phyloP scores from a whole-genome alignment of 2,888 invertebrate genomes.

The Ceraclea dissimilis region DNA sequence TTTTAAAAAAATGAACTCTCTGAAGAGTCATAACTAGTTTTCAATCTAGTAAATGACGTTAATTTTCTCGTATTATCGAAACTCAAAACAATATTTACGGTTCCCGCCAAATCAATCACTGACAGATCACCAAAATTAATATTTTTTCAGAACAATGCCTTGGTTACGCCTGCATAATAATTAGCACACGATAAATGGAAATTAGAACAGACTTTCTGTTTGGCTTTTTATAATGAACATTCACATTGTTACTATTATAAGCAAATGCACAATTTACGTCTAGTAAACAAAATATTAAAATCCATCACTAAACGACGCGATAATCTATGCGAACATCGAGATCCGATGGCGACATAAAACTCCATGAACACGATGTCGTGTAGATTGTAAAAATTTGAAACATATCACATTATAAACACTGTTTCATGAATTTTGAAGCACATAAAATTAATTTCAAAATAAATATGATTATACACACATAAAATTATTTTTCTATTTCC shows the following conservation, averaged over 20 bases:
- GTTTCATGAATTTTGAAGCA: not conserved
- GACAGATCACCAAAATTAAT: not conserved
- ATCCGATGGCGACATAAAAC: not conserved
- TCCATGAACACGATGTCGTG: no score
- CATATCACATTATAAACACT: no score
- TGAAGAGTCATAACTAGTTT: not conserved
- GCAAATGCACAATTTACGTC: no score
- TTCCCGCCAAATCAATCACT: slow-evolving; percentile 1
- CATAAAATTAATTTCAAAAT: not conserved
- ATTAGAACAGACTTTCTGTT: no score
- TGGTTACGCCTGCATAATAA: not conserved
- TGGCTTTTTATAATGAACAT: no score
- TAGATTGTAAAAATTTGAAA: no score
- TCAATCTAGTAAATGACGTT: not conserved
- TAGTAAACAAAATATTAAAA: no score
- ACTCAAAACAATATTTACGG: not conserved
- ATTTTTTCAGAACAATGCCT: not conserved
- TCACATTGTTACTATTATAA: no score
- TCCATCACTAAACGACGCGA: not conserved
- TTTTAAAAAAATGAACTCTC: not conserved
- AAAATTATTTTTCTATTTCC: not conserved
- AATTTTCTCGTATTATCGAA: not conserved
- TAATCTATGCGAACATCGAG: not conserved
- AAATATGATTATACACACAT: not conserved
- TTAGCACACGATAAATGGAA: no score